Evolutionary conservation across 1,140 invertebrate genomes (phyloP).

Genomic region (Ladona fulva): DNA sequence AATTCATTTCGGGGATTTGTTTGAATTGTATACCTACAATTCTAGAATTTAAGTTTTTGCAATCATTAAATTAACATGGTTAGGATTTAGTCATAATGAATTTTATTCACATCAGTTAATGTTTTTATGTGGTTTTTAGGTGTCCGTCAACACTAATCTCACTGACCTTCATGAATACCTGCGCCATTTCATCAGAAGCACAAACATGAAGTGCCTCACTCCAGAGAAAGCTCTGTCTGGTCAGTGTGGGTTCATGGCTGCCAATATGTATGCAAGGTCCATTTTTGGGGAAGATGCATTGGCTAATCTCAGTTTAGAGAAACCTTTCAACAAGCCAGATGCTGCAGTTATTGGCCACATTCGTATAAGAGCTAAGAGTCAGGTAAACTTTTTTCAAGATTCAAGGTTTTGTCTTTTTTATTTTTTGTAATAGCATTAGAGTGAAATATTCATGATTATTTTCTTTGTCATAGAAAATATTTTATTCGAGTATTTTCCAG

Average conservation of each 20-base stretch:
- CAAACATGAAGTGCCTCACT: constrained; percentile 98
- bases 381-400: constrained; percentile 56
- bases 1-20: too few relatives aligned
- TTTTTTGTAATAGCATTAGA: constrained; percentile 12
- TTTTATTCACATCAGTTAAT: constrained; percentile 16
- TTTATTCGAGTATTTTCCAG: too few relatives aligned
- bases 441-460: too few relatives aligned
- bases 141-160: constrained; percentile 91
- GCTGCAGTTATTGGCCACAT: constrained; percentile 92
- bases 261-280: constrained; percentile 96
- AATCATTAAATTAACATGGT: too few relatives aligned
- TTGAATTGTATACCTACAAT: too few relatives aligned
- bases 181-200: constrained; percentile 83
- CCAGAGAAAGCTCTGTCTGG: constrained; percentile 90
- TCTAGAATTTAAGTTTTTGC: too few relatives aligned
- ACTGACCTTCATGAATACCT: constrained; percentile 90
- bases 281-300: constrained; percentile 99
- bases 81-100: not conserved
- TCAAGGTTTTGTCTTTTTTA: not conserved
- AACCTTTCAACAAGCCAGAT: constrained; percentile 76
- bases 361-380: constrained; percentile 94
- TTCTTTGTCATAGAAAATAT: too few relatives aligned
- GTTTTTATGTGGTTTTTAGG: constrained; percentile 36
- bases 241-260: constrained; percentile 98
- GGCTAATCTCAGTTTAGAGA: constrained; percentile 97